Evolutionary conservation across 2,888 invertebrate species (phyloP).

Genomic region (Artemia sinica): DNA sequence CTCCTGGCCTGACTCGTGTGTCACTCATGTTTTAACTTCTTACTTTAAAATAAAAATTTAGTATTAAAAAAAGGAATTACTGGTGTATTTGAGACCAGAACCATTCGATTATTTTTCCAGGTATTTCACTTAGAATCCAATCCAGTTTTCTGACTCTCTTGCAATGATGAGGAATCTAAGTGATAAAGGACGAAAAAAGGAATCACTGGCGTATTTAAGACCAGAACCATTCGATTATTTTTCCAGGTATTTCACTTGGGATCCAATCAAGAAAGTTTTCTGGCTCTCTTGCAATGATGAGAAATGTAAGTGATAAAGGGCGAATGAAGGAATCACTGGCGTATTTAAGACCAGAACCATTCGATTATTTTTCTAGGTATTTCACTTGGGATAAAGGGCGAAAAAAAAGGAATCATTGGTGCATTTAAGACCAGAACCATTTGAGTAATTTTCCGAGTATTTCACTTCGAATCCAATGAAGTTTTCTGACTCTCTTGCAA

Average conservation of each 20-base stretch:
- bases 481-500: slow-evolving; percentile 32
- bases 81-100: too few relatives aligned
- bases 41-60: too few relatives aligned
- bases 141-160: slow-evolving; percentile 66
- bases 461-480: too few relatives aligned
- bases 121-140: slow-evolving; percentile 92
- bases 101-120: slow-evolving; percentile 29
- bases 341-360: background rate
- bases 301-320: slow-evolving; percentile 70
- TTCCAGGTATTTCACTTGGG: slow-evolving; percentile 86
- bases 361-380: slow-evolving; percentile 40
- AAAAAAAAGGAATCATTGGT: too few relatives aligned
- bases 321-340: too few relatives aligned
- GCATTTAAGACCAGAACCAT: too few relatives aligned
- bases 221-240: background rate
- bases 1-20: too few relatives aligned
- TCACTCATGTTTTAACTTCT: too few relatives aligned
- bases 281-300: slow-evolving; percentile 71
- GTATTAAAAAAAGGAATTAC: too few relatives aligned
- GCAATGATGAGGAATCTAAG: slow-evolving; percentile 82
- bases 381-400: slow-evolving; percentile 99
- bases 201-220: background rate
- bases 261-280: slow-evolving; percentile 70
- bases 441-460: too few relatives aligned
- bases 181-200: slow-evolving; percentile 31